A percentile compares a stretch with the other conserved stretches of the same genome.
phyloP scores from a whole-genome alignment of 2,797 vertebrate species.

The Bradypodion ventrale region DNA sequence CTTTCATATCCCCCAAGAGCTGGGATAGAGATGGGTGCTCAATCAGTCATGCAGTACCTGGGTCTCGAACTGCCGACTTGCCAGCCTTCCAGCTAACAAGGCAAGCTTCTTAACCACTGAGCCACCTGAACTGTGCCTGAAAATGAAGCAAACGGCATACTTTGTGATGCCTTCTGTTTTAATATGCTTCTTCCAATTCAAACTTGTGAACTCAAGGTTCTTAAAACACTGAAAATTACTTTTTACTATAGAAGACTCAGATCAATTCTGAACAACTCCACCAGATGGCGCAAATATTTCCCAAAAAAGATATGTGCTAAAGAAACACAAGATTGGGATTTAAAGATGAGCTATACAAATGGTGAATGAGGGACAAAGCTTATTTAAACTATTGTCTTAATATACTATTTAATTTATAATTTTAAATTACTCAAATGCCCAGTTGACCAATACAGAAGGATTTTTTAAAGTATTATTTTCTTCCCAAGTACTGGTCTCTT shows the following conservation, averaged over 20 bases:
- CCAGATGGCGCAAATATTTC: slow-evolving; percentile 40
- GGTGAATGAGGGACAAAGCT: background rate
- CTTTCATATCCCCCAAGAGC: no score
- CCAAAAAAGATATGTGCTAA: background rate
- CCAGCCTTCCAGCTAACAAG: no score
- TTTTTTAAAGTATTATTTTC: background rate
- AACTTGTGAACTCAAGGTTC: fast-evolving
- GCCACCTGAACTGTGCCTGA: background rate
- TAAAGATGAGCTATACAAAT: background rate
- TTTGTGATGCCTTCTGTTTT: background rate
- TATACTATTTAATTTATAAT: no score
- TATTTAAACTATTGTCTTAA: background rate
- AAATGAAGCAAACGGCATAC: background rate
- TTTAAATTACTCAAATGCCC: background rate
- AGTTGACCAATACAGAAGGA: background rate
- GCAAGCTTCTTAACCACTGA: no score
- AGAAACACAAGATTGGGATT: background rate
- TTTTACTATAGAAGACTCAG: fast-evolving
- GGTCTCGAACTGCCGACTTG: no score
- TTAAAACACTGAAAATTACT: background rate
- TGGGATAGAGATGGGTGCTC: no score
- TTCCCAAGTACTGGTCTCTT: background rate
- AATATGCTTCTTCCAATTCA: background rate
- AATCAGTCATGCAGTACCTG: no score
- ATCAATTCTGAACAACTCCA: slow-evolving; percentile 21